A percentile compares a stretch with the other conserved stretches of the same genome.
Conservation (phyloP, 2,888 invertebrate species). For the Drosophila siamana region DNA sequence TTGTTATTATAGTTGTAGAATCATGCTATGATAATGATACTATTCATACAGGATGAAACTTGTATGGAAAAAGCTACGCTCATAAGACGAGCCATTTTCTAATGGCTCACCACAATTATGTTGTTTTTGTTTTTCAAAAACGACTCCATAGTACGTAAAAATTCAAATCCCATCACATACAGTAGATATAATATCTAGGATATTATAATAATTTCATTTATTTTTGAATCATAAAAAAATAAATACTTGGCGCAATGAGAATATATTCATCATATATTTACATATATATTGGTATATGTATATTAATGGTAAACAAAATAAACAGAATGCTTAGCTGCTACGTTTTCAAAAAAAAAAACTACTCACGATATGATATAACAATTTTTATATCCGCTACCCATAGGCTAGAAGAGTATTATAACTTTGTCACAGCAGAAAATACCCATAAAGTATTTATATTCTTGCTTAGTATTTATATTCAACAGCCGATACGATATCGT, state of each 20-base stretch:
- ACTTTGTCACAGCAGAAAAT: no score
- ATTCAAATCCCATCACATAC: not conserved
- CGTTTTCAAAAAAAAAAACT: not conserved
- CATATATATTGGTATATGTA: conserved; percentile 1
- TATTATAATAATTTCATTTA: conserved; percentile 30
- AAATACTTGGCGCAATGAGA: conserved; percentile 46
- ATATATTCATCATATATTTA: not conserved
- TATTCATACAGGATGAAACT: not conserved
- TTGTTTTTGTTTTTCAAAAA: conserved; percentile 34
- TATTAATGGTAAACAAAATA: conserved; percentile 9
- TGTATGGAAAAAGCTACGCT: conserved; percentile 14
- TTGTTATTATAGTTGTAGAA: conserved; percentile 54
- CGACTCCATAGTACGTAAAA: not conserved
- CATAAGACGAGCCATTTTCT: conserved; percentile 15
- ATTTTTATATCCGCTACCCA: no score
- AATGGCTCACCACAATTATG: not conserved
- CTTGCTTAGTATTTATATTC: no score
- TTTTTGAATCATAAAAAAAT: conserved; percentile 19
- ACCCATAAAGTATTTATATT: no score
- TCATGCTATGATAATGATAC: conserved; percentile 6
- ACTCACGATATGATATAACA: conserved; percentile 4
- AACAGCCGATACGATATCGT: no score
- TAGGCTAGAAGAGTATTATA: no score
- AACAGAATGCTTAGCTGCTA: conserved; percentile 11
- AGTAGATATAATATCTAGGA: conserved; percentile 12